These are phyloP conservation scores for Sturmia bella DNA, from an alignment of 2,888 invertebrate genomes.

Conservation along the genomic window DNA sequence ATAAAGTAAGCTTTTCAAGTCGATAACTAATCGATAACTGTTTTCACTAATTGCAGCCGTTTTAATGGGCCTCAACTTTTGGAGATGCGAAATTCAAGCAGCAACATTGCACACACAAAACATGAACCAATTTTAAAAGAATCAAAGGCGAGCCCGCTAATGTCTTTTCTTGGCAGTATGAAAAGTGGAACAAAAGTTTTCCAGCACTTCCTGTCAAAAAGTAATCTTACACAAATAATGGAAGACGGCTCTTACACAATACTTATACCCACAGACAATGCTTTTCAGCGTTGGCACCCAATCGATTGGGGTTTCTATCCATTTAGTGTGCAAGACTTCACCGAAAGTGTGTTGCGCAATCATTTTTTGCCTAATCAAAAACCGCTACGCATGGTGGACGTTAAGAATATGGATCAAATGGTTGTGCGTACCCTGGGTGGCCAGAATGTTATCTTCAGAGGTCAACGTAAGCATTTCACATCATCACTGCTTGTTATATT, in stretches of 20 bases:
- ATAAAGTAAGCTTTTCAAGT: no score
- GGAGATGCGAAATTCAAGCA: constrained; percentile 80
- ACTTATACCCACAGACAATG: constrained; percentile 85
- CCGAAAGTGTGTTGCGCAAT: constrained; percentile 85
- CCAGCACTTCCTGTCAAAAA: constrained; percentile 85
- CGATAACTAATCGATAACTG: no score
- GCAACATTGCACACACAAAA: constrained; percentile 77
- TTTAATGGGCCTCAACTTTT: constrained; percentile 81
- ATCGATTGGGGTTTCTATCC: constrained; percentile 88
- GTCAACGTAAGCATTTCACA: constrained; percentile 83
- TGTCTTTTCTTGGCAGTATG: constrained; percentile 84
- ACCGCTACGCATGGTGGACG: constrained; percentile 83
- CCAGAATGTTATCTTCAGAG: constrained; percentile 83
- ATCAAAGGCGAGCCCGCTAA: constrained; percentile 80
- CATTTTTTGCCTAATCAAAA: constrained; percentile 84
- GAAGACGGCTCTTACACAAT: constrained; percentile 84
- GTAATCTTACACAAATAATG: constrained; percentile 84
- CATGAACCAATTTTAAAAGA: constrained; percentile 81
- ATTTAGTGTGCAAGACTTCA: constrained; percentile 86
- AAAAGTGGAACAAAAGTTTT: constrained; percentile 86
- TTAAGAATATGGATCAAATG: constrained; percentile 83
- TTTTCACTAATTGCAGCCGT: constrained; percentile 74
- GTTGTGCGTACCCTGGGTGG: constrained; percentile 84
- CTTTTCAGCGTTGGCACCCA: constrained; percentile 87
- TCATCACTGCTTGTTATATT: constrained; percentile 16